Conservation (phyloP, 2,888 invertebrate genomes). For the Heteromurus nitidus region DNA sequence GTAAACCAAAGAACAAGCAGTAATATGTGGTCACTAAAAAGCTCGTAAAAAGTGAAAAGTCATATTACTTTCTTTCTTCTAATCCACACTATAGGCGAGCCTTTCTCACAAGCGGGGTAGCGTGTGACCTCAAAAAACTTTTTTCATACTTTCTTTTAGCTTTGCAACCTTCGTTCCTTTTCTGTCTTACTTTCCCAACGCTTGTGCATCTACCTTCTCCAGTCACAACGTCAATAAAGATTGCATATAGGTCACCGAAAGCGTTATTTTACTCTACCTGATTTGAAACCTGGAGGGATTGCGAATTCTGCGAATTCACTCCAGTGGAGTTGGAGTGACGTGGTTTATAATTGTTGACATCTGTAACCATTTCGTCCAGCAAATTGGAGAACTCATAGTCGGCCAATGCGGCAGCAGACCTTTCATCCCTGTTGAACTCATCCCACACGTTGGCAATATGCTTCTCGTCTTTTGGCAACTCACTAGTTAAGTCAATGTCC, state of each 20-base stretch:
- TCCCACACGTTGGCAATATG: conserved; percentile 38
- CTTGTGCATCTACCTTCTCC: neutral
- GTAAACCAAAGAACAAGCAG: neutral
- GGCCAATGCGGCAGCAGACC: conserved; percentile 47
- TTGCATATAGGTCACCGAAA: conserved; percentile 1
- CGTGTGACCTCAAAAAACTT: conserved; percentile 50
- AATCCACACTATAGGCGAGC: neutral
- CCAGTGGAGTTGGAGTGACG: neutral
- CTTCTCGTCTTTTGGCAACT: conserved; percentile 47
- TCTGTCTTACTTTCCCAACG: no score
- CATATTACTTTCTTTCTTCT: no score
- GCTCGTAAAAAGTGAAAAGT: conserved; percentile 47
- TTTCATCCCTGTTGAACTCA: conserved; percentile 52
- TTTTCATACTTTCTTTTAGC: no score
- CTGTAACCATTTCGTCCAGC: conserved; percentile 50
- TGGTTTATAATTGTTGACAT: conserved; percentile 45
- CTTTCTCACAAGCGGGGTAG: conserved; percentile 6
- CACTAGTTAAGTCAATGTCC: conserved; percentile 42
- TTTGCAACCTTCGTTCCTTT: no score
- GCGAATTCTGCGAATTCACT: conserved; percentile 22
- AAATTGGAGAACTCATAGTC: conserved; percentile 65
- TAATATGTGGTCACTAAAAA: conserved; percentile 43
- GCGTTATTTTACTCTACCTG: conserved; percentile 20
- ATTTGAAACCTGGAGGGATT: conserved; percentile 46
- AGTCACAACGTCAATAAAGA: neutral